These are phyloP conservation scores for Cygnus olor DNA, from an alignment of 2,797 vertebrate species.

Conservation along the genomic window DNA sequence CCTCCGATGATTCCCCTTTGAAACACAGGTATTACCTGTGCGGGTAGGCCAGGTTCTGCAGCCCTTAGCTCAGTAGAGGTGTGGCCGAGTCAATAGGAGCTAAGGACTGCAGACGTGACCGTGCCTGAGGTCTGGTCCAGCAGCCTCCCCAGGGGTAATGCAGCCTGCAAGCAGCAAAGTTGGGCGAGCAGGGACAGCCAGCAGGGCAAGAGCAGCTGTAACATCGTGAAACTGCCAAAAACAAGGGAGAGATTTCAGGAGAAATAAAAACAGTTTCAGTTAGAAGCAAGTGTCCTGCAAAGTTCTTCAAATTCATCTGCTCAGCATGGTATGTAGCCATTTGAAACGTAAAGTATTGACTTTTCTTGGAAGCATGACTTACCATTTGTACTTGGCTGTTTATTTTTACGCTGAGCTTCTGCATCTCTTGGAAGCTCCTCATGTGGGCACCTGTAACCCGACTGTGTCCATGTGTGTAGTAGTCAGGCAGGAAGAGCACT, in stretches of 20 bases:
- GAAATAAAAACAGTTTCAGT: neutral
- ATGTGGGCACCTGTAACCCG: neutral
- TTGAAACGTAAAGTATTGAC: neutral
- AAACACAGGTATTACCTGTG: rapidly evolving
- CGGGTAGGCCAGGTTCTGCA: neutral
- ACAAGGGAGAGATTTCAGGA: neutral
- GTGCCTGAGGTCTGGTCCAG: neutral
- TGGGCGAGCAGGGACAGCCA: neutral
- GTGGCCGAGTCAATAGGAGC: neutral
- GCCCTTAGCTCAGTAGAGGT: neutral
- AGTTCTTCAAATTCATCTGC: neutral
- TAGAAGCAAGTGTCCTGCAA: neutral
- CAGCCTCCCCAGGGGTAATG: neutral
- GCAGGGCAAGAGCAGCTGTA: neutral
- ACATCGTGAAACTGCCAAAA: neutral
- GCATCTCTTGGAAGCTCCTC: neutral
- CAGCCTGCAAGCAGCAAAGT: neutral
- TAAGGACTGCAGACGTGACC: neutral
- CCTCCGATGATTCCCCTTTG: neutral
- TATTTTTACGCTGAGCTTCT: neutral
- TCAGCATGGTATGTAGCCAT: neutral
- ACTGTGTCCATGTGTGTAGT: neutral
- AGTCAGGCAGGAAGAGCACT: neutral
- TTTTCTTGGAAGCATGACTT: neutral
- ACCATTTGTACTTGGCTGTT: neutral